Base-by-base conservation (phyloP, 2,113 vertebrate species). In the Chaenogobius annularis region DNA sequence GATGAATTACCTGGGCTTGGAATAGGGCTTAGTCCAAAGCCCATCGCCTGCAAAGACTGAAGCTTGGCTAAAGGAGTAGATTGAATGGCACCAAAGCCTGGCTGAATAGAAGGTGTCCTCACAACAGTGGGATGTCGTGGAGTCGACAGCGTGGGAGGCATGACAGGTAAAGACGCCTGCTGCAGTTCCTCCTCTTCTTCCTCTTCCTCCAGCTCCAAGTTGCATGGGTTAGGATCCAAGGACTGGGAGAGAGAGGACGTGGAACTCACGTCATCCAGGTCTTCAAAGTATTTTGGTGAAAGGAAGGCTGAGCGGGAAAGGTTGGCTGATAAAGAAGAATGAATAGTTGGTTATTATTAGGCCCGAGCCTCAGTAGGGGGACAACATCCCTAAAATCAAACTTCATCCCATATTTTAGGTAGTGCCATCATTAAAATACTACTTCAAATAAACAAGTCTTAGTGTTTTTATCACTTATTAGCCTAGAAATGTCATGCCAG, bases 291-390 rank as follows among this genome's bases (percentile, higher is more conserved):
- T 80, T 95, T 95, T 0, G 95, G 95, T 1, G 95, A 96, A 58
- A 99, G 89, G 91, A 99, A 99, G 65, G 96, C 96, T 2, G 98
- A 99, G 23, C 95, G 94, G 12, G 95, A 96, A 72, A 99, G 90
- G 85, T 89, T 97, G 61, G 95, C 98, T 99, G 75, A 20, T 58
- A 69, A 20, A 5, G 66, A 52, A 22, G 52, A 40, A 56, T 1
- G 10, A 43, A 13, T 1, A 66, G 4, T n/a, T 17, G 17, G 22
- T 23, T 9, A 52, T 10, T 54, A 23, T 23, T 52, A 31, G 26
- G 26, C 26, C 26, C 26, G 26, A 31, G 26, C 26, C 4, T 31
- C 26, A 31, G 26, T 4, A 31, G 26, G 26, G n/a, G n/a, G n/a
- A n/a, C n/a, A n/a, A n/a, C n/a, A n/a, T n/a, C n/a, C n/a, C n/a